Percentiles rank a stretch among this genome's conserved stretches.
These are phyloP conservation scores for Odobenus rosmarus DNA, from an alignment of 2,113 vertebrate genomes.

Conservation along the genomic window DNA sequence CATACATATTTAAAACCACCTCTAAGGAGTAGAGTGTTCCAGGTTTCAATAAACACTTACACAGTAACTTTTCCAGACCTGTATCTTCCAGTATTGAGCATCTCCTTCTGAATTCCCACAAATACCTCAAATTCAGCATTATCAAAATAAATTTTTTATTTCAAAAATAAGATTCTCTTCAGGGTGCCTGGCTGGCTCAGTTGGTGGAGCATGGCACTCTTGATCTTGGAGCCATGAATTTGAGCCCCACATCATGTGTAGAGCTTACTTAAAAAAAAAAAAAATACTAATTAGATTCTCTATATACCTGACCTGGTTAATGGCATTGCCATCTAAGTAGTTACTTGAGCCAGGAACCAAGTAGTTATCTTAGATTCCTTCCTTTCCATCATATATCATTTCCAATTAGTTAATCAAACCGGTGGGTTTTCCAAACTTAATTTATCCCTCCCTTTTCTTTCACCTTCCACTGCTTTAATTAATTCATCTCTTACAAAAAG, in stretches of 20 bases:
- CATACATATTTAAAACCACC: not conserved
- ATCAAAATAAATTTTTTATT: conserved; percentile 13
- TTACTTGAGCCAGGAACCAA: not conserved
- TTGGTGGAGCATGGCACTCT: not conserved
- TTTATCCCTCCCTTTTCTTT: not conserved
- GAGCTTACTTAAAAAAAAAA: not conserved
- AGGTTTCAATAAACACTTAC: not conserved
- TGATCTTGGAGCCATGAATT: not conserved
- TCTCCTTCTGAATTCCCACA: not conserved
- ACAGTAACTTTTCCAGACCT: not conserved
- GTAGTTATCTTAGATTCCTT: not conserved
- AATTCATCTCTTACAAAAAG: not conserved
- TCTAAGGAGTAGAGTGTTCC: not conserved
- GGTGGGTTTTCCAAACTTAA: not conserved
- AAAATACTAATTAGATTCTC: not conserved
- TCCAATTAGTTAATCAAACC: not conserved
- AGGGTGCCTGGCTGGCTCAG: not conserved
- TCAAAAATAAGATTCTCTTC: not conserved
- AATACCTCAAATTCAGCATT: not conserved
- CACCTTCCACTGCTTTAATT: not conserved
- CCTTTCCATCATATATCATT: not conserved
- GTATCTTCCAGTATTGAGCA: not conserved
- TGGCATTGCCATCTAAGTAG: not conserved
- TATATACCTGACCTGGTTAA: not conserved
- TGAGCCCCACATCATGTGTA: not conserved